Evolutionary conservation across 2,113 vertebrate species (phyloP), one percentile per base, ranked within the genome.

Genomic region (Mesitornis unicolor): DNA sequence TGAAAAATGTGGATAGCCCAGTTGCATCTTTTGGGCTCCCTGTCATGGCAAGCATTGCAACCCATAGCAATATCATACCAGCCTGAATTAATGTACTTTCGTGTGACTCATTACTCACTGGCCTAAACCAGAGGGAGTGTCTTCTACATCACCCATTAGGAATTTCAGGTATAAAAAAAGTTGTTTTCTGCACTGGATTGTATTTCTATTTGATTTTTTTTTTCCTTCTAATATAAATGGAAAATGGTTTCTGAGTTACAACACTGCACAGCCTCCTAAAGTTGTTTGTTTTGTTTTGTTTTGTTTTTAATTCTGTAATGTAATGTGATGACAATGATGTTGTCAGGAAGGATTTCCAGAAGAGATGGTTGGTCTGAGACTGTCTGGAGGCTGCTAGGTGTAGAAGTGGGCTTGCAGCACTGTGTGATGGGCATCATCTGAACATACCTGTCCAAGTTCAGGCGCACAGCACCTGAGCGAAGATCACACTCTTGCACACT

Each of bases 121-220:
- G 60, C 92, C 81, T 70, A 92, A 93, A 74, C 16, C 19, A 59
- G 87, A 97, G 91, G 94, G 94, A 95, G 94, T 92, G 94, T 81
- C 86, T 54, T 92, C 47, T 67, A 89, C 71, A 92, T 96, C 95
- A 96, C 16, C 20, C 47, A 40, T 78, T 63, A 90, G 76, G 89
- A 95, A 95, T 96, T 92, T 87, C 76, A 84, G 68, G 76, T 93
- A 47, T 50, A 36, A 35, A 65, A 93, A 47, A 76, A 45, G 11
- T 8, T 5, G 47, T 79, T 80, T 92, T 26, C 59, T 88, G 4
- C 13, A 1, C 3, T 78, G 26, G 17, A 59, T 90, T 77, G 20
- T 40, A 25, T 57, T 93, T 76, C 33, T 76, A 91, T 64, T 75
- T 63, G 13, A 9, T 33, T 45, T 64, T 80, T 68, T 63, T 69